Conservation (phyloP, 2,888 invertebrate genomes). For the Parochlus steinenii region DNA sequence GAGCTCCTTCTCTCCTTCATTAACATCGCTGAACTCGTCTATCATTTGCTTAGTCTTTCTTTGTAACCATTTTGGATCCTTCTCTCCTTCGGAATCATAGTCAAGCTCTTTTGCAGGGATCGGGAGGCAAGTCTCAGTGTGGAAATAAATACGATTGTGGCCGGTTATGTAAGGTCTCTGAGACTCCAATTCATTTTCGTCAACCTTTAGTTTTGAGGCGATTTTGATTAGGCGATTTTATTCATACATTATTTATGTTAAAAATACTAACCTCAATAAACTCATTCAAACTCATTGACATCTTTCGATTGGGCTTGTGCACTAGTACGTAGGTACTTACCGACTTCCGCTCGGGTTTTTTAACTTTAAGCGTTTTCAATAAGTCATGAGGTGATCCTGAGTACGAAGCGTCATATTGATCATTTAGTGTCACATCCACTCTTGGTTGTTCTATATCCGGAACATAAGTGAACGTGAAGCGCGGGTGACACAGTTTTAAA, state of each 20-base stretch:
- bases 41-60: conserved; percentile 95
- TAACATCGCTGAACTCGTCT: conserved; percentile 98
- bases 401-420: conserved; percentile 88
- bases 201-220: too few relatives aligned
- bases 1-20: conserved; percentile 92
- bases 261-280: conserved; percentile 39
- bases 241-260: conserved; percentile 55
- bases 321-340: conserved; percentile 64
- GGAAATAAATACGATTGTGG: conserved; percentile 81
- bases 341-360: conserved; percentile 57
- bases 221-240: too few relatives aligned
- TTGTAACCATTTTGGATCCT: conserved; percentile 86
- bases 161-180: conserved; percentile 81
- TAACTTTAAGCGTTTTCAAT: too few relatives aligned
- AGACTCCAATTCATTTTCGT: conserved; percentile 70
- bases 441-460: conserved; percentile 42
- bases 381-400: conserved; percentile 78
- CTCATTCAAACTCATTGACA: too few relatives aligned
- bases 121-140: conserved; percentile 84
- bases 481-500: conserved; percentile 79
- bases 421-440: conserved; percentile 90
- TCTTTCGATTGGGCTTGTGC: conserved; percentile 49
- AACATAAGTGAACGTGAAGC: conserved; percentile 85
- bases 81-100: conserved; percentile 85
- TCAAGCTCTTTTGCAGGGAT: conserved; percentile 90